Conservation (phyloP, 2,888 invertebrate genomes). For the Dolichomitus sp. region DNA sequence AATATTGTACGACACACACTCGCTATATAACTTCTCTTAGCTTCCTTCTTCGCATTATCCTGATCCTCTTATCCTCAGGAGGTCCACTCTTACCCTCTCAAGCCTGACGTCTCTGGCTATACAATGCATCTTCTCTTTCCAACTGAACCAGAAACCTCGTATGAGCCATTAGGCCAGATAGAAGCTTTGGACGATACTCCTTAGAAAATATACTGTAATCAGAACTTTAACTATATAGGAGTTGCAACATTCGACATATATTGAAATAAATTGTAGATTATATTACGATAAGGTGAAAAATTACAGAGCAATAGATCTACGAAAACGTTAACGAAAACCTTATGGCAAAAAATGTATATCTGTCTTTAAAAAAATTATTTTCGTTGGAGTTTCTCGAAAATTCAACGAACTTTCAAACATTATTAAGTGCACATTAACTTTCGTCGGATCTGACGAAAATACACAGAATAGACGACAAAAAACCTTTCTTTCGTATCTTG, state of each 20-base stretch:
- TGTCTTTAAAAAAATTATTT: background rate
- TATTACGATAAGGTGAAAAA: background rate
- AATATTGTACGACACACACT: constrained; percentile 79
- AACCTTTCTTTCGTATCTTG: background rate
- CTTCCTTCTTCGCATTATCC: constrained; percentile 54
- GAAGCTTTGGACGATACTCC: constrained; percentile 10
- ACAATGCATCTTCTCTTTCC: constrained; percentile 55
- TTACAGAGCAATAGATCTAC: background rate
- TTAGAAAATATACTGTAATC: background rate
- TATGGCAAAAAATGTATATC: background rate
- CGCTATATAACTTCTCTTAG: constrained; percentile 50
- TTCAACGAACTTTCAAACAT: background rate
- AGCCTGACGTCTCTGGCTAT: constrained; percentile 46
- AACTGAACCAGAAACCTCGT: constrained; percentile 12
- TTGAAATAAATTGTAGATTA: background rate
- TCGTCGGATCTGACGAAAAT: no score
- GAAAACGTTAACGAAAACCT: background rate
- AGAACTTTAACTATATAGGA: background rate
- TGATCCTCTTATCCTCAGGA: constrained; percentile 50
- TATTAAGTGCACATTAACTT: background rate
- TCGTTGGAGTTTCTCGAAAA: background rate
- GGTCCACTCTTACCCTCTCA: constrained; percentile 21
- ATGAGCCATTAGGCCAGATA: constrained; percentile 44
- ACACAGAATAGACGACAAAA: background rate
- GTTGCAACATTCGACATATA: background rate